A percentile compares a stretch with the other conserved stretches of the same genome.
phyloP scores from a whole-genome alignment of 2,888 invertebrate genomes.

The Tenthredo notha region DNA sequence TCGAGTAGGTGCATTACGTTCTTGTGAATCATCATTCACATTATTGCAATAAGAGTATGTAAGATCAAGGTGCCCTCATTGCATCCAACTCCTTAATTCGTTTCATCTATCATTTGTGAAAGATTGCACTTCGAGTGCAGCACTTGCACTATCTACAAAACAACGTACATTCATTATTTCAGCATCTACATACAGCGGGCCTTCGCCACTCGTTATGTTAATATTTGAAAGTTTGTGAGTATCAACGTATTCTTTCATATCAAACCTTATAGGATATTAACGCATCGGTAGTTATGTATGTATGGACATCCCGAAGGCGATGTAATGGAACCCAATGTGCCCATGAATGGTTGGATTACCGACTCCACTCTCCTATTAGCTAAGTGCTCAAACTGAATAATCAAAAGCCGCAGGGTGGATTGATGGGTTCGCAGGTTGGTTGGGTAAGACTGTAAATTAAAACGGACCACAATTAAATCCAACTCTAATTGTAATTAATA shows the following conservation, averaged over 20 bases:
- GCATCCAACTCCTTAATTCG: background rate
- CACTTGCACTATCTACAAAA: background rate
- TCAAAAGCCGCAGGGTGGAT: slow-evolving; percentile 34
- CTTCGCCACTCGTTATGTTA: background rate
- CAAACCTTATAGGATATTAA: background rate
- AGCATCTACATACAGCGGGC: background rate
- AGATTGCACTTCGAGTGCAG: background rate
- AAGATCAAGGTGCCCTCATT: no score
- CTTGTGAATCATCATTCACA: no score
- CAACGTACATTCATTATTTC: background rate
- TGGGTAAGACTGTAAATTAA: slow-evolving; percentile 4
- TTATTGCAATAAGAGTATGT: background rate
- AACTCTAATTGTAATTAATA: slow-evolving; percentile 28
- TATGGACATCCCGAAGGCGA: background rate
- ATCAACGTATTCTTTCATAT: background rate
- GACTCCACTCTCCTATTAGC: slow-evolving; percentile 45
- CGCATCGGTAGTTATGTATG: slow-evolving; percentile 8
- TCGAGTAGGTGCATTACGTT: no score
- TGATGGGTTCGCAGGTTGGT: slow-evolving; percentile 22
- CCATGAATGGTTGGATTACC: slow-evolving; percentile 23
- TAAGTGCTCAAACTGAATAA: slow-evolving; percentile 48
- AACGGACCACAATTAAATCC: slow-evolving; percentile 24
- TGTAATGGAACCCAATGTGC: slow-evolving; percentile 36
- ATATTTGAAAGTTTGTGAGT: background rate
- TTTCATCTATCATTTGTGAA: background rate